Base-by-base conservation (phyloP, 2,888 invertebrate genomes). In the Heteropelma amictum region DNA sequence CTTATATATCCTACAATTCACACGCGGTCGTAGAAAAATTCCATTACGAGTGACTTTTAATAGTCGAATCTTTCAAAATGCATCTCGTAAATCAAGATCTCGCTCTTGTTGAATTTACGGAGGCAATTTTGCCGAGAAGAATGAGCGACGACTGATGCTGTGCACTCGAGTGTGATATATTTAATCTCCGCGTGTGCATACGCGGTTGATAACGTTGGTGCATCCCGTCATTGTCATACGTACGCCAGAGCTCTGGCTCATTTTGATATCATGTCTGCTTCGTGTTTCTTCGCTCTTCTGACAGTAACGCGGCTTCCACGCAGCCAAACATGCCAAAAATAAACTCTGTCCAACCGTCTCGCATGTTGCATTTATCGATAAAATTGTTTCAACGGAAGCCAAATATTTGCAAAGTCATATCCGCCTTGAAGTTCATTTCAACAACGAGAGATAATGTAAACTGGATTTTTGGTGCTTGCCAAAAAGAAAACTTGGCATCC, bases 331-430 rank as follows among this genome's bases (percentile, higher is more conserved):
- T 28, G 30, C 51, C 33, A 60, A 35, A 35, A 42, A 65, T 65
- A 65, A 72, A 58, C 58, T 35, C 28, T 33, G 45, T 30, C 3
- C 63, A 23, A 26, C 30, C 10, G 12, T 33, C 35, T 3, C 45
- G 45, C 8, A 23, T 14, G 19, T 7, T 28, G 33, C 45, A 53
- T 54, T 60, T 45, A 23, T 60, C 45, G 72, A 67, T 60, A 60
- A 61, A n/a, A 67, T 45, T 67, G 26, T 45, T 23, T 38, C 54
- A 35, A n/a, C 53, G 60, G 35, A 67, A 72, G n/a, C 65, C 28
- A 72, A 72, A 72, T 67, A 72, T 72, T 72, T 67, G 60, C 45
- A 35, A 51, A 64, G 14, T 17, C 28, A 28, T 45, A 33, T 2
- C 30, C 35, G 40, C n/a, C n/a, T 54, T 23, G 21, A 38, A 30